phyloP scores from a whole-genome alignment of 53 echinoderm and acorn worm genomes.

The Astropecten irregularis region DNA sequence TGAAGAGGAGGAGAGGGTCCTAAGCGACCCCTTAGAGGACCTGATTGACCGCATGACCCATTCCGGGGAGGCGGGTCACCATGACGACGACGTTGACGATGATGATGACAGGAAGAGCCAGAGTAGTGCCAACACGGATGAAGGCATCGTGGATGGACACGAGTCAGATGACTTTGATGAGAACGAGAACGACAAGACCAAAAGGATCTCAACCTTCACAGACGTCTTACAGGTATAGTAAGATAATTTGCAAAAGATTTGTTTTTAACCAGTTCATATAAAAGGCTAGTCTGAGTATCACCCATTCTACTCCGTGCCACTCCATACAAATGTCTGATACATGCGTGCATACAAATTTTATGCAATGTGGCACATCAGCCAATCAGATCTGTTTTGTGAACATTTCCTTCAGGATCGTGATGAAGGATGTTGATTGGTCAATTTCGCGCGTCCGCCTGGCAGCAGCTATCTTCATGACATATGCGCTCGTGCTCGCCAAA shows the following conservation, averaged over 20 bases:
- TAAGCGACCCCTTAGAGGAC: slow-evolving; percentile 79
- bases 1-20: slow-evolving; percentile 86
- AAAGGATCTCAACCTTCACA: slow-evolving; percentile 12
- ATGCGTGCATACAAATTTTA: too few relatives aligned
- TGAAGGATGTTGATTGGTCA: too few relatives aligned
- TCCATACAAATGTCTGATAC: too few relatives aligned
- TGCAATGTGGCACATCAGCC: too few relatives aligned
- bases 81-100: slow-evolving; percentile 33
- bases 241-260: background rate
- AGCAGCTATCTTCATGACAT: too few relatives aligned
- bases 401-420: too few relatives aligned
- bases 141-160: slow-evolving; percentile 86
- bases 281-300: too few relatives aligned
- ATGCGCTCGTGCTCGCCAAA: too few relatives aligned
- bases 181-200: slow-evolving; percentile 36
- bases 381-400: too few relatives aligned
- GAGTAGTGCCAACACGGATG: slow-evolving; percentile 70
- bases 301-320: too few relatives aligned
- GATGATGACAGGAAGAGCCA: slow-evolving; percentile 44
- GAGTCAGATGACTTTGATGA: slow-evolving; percentile 81
- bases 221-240: slow-evolving; percentile 57
- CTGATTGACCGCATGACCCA: slow-evolving; percentile 84
- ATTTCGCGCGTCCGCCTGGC: too few relatives aligned
- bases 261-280: too few relatives aligned
- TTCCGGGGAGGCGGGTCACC: slow-evolving; percentile 44